These are phyloP conservation scores for Bombus confusus DNA, from an alignment of 1,140 invertebrate genomes.

Conservation along the genomic window DNA sequence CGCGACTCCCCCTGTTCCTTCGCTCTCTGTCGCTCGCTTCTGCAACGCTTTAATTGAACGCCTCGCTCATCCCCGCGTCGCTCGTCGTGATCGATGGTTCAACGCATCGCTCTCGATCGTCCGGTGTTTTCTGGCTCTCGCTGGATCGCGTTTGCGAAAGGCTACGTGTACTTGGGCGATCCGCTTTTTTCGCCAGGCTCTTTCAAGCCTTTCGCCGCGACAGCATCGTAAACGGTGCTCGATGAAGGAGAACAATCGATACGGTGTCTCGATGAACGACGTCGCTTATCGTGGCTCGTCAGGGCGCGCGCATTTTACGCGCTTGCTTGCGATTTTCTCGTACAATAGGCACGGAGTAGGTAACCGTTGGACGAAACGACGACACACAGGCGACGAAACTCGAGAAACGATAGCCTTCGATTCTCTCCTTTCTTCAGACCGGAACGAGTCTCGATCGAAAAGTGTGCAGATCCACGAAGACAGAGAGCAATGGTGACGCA, in stretches of 20 bases:
- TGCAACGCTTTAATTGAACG: constrained; percentile 53
- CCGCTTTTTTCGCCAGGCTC: neutral
- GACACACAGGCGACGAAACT: neutral
- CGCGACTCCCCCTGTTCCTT: constrained; percentile 34
- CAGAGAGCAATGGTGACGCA: neutral
- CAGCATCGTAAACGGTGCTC: constrained; percentile 4
- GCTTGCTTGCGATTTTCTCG: neutral
- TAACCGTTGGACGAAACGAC: neutral
- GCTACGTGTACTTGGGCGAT: neutral
- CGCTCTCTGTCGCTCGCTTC: constrained; percentile 15
- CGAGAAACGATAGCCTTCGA: neutral
- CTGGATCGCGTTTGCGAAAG: neutral
- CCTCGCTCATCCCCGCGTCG: constrained; percentile 40
- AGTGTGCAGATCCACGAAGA: neutral
- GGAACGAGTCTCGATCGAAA: neutral
- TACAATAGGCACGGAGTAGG: neutral
- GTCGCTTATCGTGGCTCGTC: neutral
- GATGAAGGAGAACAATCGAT: constrained; percentile 19
- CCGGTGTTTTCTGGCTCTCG: neutral
- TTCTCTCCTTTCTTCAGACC: neutral
- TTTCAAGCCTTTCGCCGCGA: neutral
- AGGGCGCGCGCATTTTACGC: constrained; percentile 26
- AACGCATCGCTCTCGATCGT: constrained; percentile 41
- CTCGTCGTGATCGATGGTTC: constrained; percentile 53
- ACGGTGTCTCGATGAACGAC: neutral